Evolutionary conservation across 1,140 invertebrate genomes (phyloP), one percentile per base, ranked within the genome.

Genomic region (Euschistus heros): DNA sequence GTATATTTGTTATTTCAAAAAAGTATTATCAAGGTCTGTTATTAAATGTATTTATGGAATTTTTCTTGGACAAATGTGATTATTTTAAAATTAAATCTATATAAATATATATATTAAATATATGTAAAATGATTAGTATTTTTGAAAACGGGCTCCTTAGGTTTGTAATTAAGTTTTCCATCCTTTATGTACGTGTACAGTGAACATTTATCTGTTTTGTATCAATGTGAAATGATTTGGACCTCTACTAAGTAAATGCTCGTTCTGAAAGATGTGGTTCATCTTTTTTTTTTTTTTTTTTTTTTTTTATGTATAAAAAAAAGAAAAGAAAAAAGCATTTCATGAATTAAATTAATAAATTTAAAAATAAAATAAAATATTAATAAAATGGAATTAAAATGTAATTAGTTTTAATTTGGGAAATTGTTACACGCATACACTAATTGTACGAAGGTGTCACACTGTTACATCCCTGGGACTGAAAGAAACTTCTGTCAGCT

Each of bases 391-490:
- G 8, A 54, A 6, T 52, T 10, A 54, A 54, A 54, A 7, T 54
- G 18, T 20, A 22, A 22, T 22, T 54, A 22, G 50, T 54, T 54
- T 54, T 22, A 54, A 54, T 54, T 22, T 22, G 24, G 24, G 24
- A 54, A 54, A 54, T 54, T 54, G 50, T 54, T 22, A 22, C 18
- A 22, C 24, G 50, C 24, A 26, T 54, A 54, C 18, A 54, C 24
- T 20, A 20, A 54, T 6, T 27, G 15, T 59, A 27, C 2, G 24
- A 59, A 33, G 55, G 55, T 7, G 55, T 59, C 22, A 42, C 30
- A 61, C 30, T 44, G 37, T 18, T 61, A 61, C 42, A 61, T 61
- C 59, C 59, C 59, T 61, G 59, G 59, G 59, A 61, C 59, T 61
- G 59, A 61, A 54, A 22, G 22, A 18, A 42, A 7, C 27, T n/a